Evolutionary conservation across 2,113 vertebrate species (phyloP).

Genomic region (Eclectus roratus): DNA sequence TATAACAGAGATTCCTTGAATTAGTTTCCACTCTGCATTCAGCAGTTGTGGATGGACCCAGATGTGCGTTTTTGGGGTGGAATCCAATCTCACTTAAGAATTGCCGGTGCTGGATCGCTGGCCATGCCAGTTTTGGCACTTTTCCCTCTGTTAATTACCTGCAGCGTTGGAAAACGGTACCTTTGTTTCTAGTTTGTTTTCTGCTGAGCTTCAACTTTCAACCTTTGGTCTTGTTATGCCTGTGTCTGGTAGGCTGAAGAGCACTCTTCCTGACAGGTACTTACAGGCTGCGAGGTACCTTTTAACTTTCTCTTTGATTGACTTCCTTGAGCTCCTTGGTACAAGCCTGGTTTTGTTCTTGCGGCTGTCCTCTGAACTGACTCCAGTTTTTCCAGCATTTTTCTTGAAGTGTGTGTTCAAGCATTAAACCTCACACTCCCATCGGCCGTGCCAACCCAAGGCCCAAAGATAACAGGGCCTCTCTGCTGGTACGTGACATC

Average conservation of each 20-base stretch:
- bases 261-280: constrained; percentile 44
- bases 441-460: background rate
- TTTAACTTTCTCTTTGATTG: constrained; percentile 64
- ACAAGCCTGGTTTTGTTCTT: constrained; percentile 57
- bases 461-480: constrained; percentile 35
- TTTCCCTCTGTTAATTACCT: background rate
- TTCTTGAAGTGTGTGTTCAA: constrained; percentile 19
- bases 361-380: constrained; percentile 46
- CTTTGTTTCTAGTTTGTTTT: background rate
- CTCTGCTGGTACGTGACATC: constrained; percentile 36
- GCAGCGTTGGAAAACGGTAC: background rate
- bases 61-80: background rate
- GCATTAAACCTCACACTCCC: constrained; percentile 19
- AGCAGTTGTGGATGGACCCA: background rate
- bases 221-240: constrained; percentile 39
- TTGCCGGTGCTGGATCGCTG: background rate
- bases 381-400: constrained; percentile 49
- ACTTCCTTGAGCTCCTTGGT: constrained; percentile 46
- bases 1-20: background rate
- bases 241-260: constrained; percentile 43
- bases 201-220: constrained; percentile 26
- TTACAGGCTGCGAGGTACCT: constrained; percentile 15
- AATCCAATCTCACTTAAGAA: background rate
- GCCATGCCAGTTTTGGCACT: background rate
- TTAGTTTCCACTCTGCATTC: background rate